phyloP scores from a whole-genome alignment of 2,113 vertebrate species.

The Hucho hucho region DNA sequence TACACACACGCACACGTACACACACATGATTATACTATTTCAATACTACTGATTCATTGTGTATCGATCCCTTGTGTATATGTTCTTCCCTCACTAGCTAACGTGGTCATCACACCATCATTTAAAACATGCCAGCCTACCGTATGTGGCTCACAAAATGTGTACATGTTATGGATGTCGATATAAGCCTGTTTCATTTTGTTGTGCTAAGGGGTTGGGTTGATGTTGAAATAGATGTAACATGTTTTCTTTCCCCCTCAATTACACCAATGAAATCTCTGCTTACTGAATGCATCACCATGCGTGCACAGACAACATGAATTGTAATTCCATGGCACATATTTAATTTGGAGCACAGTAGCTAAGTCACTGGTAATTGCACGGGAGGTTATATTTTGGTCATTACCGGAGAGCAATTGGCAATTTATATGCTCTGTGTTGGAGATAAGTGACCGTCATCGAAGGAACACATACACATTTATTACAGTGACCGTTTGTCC shows the following conservation, averaged over 20 bases:
- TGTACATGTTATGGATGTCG: too few relatives aligned
- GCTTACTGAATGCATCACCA: slow-evolving; percentile 55
- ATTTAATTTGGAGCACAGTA: slow-evolving; percentile 57
- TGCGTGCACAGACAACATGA: slow-evolving; percentile 45
- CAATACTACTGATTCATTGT: too few relatives aligned
- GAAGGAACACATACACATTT: slow-evolving; percentile 53
- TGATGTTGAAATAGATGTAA: slow-evolving; percentile 49
- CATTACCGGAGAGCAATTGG: slow-evolving; percentile 66
- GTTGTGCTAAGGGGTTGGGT: slow-evolving; percentile 48
- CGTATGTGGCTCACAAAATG: too few relatives aligned
- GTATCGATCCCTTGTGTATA: too few relatives aligned
- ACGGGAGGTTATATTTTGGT: slow-evolving; percentile 66
- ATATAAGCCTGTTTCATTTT: slow-evolving; percentile 26
- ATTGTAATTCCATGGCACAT: slow-evolving; percentile 57
- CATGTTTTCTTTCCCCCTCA: slow-evolving; percentile 55
- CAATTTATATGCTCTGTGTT: slow-evolving; percentile 62
- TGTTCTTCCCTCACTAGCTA: too few relatives aligned
- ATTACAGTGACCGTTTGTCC: slow-evolving; percentile 34
- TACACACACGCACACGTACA: too few relatives aligned
- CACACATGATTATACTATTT: too few relatives aligned
- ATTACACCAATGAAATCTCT: slow-evolving; percentile 60
- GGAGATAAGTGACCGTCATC: slow-evolving; percentile 57
- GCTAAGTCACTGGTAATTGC: slow-evolving; percentile 60
- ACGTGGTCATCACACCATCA: too few relatives aligned
- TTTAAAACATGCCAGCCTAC: too few relatives aligned